These are phyloP conservation scores for Pollenia labialis DNA, from an alignment of 2,888 invertebrate species.

Conservation along the genomic window DNA sequence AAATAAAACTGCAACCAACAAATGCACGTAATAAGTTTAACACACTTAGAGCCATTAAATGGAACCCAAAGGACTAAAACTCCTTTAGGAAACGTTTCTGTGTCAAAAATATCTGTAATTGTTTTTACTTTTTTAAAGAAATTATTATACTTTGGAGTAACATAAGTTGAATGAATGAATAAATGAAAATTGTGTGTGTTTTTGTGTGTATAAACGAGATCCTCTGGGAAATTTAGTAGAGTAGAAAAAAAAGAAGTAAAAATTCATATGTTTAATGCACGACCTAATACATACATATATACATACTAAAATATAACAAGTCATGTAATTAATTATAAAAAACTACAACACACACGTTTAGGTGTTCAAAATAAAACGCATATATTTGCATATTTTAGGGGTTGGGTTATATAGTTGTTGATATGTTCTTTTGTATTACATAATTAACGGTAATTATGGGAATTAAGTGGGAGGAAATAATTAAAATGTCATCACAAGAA, in stretches of 20 bases:
- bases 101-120: slow-evolving; percentile 62
- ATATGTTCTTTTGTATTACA: background rate
- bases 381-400: slow-evolving; percentile 51
- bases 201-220: slow-evolving; percentile 11
- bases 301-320: slow-evolving; percentile 8
- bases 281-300: too few relatives aligned
- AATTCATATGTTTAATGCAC: background rate
- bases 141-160: slow-evolving; percentile 64
- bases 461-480: background rate
- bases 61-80: slow-evolving; percentile 63
- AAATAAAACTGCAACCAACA: slow-evolving; percentile 32
- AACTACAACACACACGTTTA: slow-evolving; percentile 34
- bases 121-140: slow-evolving; percentile 30
- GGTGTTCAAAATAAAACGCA: slow-evolving; percentile 22
- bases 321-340: slow-evolving; percentile 51
- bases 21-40: slow-evolving; percentile 18
- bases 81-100: slow-evolving; percentile 47
- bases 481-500: too few relatives aligned
- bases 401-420: background rate
- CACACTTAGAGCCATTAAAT: slow-evolving; percentile 48
- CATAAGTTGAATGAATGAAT: slow-evolving; percentile 49
- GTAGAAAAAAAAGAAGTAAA: slow-evolving; percentile 33
- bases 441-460: background rate
- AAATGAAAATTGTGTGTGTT: slow-evolving; percentile 7
- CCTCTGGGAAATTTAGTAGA: slow-evolving; percentile 68